phyloP scores from a whole-genome alignment of 2,888 invertebrate species.

The Cynaeus angustus region DNA sequence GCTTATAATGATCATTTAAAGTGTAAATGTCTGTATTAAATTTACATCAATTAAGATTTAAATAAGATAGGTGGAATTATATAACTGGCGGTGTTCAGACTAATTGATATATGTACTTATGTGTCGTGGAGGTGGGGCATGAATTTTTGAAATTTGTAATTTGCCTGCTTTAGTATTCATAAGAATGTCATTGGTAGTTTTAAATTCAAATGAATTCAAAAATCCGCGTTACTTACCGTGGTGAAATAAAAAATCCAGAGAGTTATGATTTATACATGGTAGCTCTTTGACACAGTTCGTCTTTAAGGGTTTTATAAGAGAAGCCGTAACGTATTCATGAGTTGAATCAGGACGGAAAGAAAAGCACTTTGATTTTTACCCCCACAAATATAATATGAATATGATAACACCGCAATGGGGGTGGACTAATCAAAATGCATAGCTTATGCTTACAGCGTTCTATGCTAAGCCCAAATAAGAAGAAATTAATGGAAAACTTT shows the following conservation, averaged over 20 bases:
- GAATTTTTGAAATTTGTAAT: slow-evolving; percentile 16
- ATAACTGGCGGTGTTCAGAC: slow-evolving; percentile 12
- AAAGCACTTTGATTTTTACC: slow-evolving; percentile 71
- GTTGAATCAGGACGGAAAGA: slow-evolving; percentile 65
- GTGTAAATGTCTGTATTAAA: slow-evolving; percentile 53
- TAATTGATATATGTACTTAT: slow-evolving; percentile 31
- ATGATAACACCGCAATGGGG: slow-evolving; percentile 68
- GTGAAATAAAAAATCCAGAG: slow-evolving; percentile 61
- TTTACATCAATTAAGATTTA: slow-evolving; percentile 58
- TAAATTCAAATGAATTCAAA: slow-evolving; percentile 59
- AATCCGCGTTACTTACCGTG: slow-evolving; percentile 58
- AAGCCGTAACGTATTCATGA: slow-evolving; percentile 67
- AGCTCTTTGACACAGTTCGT: slow-evolving; percentile 64
- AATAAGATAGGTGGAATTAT: slow-evolving; percentile 51
- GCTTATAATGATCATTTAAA: slow-evolving; percentile 46
- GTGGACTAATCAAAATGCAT: slow-evolving; percentile 71
- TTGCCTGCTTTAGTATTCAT: slow-evolving; percentile 52
- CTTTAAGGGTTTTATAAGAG: slow-evolving; percentile 66
- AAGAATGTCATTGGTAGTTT: slow-evolving; percentile 47
- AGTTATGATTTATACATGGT: slow-evolving; percentile 66
- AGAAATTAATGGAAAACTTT: slow-evolving; percentile 62
- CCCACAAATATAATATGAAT: slow-evolving; percentile 70
- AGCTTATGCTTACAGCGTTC: slow-evolving; percentile 65
- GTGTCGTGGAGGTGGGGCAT: neutral
- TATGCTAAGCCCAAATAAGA: slow-evolving; percentile 66